phyloP scores from a whole-genome alignment of 2,888 invertebrate genomes.

The Cheiracanthium punctorium region DNA sequence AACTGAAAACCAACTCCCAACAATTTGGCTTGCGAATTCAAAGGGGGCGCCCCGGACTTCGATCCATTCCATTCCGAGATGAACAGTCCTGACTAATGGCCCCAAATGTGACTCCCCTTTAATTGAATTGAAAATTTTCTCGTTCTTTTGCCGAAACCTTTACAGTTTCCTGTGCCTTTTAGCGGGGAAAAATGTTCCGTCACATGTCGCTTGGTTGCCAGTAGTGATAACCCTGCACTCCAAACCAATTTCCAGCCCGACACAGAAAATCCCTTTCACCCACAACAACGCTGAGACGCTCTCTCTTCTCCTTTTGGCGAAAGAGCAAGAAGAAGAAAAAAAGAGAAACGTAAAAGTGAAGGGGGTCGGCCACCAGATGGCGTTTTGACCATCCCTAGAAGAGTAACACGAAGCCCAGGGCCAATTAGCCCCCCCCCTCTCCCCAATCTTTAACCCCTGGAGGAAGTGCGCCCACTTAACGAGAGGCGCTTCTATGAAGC shows the following conservation, averaged over 20 bases:
- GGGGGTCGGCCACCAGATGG: conserved; percentile 59
- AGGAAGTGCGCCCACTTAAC: conserved; percentile 70
- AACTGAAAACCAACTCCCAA: no score
- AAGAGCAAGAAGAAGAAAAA: no score
- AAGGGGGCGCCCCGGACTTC: background rate
- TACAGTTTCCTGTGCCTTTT: background rate
- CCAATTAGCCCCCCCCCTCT: conserved; percentile 63
- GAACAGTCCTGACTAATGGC: background rate
- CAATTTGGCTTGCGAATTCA: background rate
- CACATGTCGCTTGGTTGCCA: background rate
- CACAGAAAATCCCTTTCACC: conserved; percentile 60
- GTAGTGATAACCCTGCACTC: background rate
- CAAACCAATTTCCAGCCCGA: conserved; percentile 59
- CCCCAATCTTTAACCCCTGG: conserved; percentile 65
- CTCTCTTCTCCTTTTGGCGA: background rate
- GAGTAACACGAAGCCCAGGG: conserved; percentile 57
- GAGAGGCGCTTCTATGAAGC: conserved; percentile 69
- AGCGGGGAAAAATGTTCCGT: background rate
- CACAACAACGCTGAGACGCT: conserved; percentile 46
- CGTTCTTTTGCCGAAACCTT: background rate
- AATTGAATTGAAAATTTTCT: conserved; percentile 5
- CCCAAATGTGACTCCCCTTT: background rate
- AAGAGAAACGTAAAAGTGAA: conserved; percentile 13
- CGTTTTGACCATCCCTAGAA: conserved; percentile 63
- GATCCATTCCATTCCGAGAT: background rate